phyloP scores from a whole-genome alignment of 2,113 vertebrate genomes.

The Equus przewalskii region DNA sequence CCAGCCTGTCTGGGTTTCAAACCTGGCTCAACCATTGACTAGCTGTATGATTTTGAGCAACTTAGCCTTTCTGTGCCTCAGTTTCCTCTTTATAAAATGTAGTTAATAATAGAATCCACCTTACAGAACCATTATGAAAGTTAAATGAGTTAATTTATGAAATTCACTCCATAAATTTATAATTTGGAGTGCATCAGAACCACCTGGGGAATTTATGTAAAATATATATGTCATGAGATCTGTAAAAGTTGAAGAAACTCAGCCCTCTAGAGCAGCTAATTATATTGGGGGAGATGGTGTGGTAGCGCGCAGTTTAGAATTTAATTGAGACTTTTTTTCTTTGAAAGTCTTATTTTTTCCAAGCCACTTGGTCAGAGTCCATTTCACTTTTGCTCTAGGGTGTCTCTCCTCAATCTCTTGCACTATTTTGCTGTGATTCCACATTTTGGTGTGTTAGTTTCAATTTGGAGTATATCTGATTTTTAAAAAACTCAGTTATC shows the following conservation, averaged over 20 bases:
- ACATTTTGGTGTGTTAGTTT: constrained; percentile 38
- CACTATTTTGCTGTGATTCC: background rate
- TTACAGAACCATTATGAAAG: background rate
- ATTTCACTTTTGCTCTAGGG: background rate
- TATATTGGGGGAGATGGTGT: background rate
- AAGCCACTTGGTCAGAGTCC: background rate
- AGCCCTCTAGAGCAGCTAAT: background rate
- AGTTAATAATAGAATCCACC: background rate
- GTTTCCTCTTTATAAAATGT: constrained; percentile 35
- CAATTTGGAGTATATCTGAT: background rate
- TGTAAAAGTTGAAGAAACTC: constrained; percentile 25
- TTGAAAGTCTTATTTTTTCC: background rate
- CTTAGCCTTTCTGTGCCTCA: background rate
- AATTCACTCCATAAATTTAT: background rate
- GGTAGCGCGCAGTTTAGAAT: background rate
- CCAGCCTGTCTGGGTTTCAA: background rate
- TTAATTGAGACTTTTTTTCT: background rate
- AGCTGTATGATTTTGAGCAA: background rate
- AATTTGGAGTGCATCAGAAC: background rate
- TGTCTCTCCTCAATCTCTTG: background rate
- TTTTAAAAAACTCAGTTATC: background rate
- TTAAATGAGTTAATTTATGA: background rate
- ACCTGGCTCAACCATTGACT: background rate
- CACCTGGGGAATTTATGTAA: constrained; percentile 4
- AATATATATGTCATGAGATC: background rate